Evolutionary conservation across 2,113 vertebrate species (phyloP).

Genomic region (Phyllostomus discolor): DNA sequence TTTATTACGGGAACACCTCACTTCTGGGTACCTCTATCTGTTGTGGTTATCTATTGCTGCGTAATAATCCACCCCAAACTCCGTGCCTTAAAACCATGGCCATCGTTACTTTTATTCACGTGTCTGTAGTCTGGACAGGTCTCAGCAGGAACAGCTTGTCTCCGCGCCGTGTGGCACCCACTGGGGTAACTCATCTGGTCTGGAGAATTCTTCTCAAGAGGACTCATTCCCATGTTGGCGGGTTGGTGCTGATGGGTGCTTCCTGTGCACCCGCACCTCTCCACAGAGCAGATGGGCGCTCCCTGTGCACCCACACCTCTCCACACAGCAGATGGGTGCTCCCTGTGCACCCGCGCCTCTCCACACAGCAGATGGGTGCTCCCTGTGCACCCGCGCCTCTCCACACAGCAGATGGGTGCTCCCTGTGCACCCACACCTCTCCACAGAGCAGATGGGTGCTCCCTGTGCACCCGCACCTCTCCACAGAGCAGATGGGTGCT

Average conservation of each 20-base stretch:
- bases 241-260: background rate
- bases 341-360: background rate
- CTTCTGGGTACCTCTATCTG: background rate
- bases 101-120: background rate
- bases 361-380: background rate
- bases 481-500: background rate
- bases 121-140: background rate
- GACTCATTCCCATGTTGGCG: background rate
- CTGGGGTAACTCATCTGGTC: background rate
- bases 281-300: background rate
- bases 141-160: no score
- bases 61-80: background rate
- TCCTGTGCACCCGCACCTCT: background rate
- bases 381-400: background rate
- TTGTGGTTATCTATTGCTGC: background rate
- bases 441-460: background rate
- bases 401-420: background rate
- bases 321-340: background rate
- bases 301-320: background rate
- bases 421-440: background rate
- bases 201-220: no score
- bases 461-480: background rate
- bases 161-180: background rate
- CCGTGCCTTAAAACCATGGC: background rate
- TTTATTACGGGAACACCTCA: background rate